These are phyloP conservation scores for Hydractinia echinata DNA, from an alignment of 30 jellyfish, hydroid and myxozoan species.

Conservation along the genomic window DNA sequence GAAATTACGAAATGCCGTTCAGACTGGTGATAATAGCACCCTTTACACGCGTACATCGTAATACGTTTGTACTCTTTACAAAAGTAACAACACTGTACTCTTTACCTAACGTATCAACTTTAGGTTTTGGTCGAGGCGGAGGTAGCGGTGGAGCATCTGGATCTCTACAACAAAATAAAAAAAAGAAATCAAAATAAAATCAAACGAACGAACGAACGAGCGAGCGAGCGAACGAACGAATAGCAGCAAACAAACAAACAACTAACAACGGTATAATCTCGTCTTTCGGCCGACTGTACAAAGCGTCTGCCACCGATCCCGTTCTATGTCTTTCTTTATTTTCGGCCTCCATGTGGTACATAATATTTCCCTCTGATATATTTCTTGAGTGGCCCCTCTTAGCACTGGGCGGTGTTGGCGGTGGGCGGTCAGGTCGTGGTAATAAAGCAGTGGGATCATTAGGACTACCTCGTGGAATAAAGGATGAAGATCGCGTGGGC, in stretches of 20 bases:
- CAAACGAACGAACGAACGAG: neutral
- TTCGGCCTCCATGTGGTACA: neutral
- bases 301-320: constrained; percentile 14
- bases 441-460: constrained; percentile 35
- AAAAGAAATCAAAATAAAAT: too few species aligned
- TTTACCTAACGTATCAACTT: neutral
- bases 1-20: too few species aligned
- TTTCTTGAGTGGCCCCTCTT: constrained; percentile 66
- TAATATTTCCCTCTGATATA: constrained; percentile 74
- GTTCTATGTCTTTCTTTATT: constrained; percentile 1
- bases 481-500: constrained; percentile 51
- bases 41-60: too few species aligned
- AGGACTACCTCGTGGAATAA: constrained; percentile 42
- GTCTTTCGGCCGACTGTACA: constrained; percentile 9
- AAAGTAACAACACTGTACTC: too few species aligned
- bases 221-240: too few species aligned
- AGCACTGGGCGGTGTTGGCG: constrained; percentile 48
- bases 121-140: constrained; percentile 73
- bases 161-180: constrained; percentile 38
- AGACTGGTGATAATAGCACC: too few species aligned
- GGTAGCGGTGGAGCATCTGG: constrained; percentile 75
- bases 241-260: neutral
- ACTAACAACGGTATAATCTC: constrained; percentile 16
- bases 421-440: constrained; percentile 98
- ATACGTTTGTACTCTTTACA: too few species aligned